A percentile compares a stretch with the other conserved stretches of the same genome.
Evolutionary conservation across 2,888 invertebrate species (phyloP).

Genomic region (Dendrolimus houi): DNA sequence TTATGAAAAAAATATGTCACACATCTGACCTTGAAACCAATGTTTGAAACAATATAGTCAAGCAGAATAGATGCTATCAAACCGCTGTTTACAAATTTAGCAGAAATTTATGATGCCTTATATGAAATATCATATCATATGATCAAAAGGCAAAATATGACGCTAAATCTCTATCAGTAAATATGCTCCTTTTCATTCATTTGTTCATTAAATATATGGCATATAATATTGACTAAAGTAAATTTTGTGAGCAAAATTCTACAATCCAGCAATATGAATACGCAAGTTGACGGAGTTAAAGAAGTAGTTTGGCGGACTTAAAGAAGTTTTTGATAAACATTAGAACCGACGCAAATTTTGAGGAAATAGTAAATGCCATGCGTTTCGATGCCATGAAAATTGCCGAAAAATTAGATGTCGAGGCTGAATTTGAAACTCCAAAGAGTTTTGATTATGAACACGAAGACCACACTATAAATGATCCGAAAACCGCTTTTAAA

Average conservation of each 20-base stretch:
- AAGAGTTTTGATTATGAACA: conserved; percentile 14
- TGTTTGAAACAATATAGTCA: conserved; percentile 12
- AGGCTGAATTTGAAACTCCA: conserved; percentile 10
- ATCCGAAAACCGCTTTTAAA: conserved; percentile 9
- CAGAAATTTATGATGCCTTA: conserved; percentile 10
- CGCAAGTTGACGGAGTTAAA: conserved; percentile 15
- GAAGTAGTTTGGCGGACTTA: conserved; percentile 16
- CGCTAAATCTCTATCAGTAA: conserved; percentile 8
- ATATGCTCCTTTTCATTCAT: conserved; percentile 11
- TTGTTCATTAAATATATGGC: no score
- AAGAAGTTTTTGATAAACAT: conserved; percentile 11
- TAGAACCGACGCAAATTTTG: conserved; percentile 13
- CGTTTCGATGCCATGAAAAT: conserved; percentile 14
- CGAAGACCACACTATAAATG: conserved; percentile 12
- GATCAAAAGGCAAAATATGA: conserved; percentile 7
- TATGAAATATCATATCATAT: conserved; percentile 13
- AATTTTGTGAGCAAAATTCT: conserved; percentile 12
- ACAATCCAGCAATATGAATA: conserved; percentile 15
- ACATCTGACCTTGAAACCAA: conserved; percentile 14
- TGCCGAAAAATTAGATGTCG: conserved; percentile 9
- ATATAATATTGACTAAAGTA: conserved; percentile 12
- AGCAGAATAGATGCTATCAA: conserved; percentile 13
- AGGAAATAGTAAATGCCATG: conserved; percentile 15
- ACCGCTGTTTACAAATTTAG: conserved; percentile 12
- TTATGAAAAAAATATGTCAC: conserved; percentile 13